Evolutionary conservation across 2,888 invertebrate species (phyloP).

Genomic region (Chorisops tibialis): DNA sequence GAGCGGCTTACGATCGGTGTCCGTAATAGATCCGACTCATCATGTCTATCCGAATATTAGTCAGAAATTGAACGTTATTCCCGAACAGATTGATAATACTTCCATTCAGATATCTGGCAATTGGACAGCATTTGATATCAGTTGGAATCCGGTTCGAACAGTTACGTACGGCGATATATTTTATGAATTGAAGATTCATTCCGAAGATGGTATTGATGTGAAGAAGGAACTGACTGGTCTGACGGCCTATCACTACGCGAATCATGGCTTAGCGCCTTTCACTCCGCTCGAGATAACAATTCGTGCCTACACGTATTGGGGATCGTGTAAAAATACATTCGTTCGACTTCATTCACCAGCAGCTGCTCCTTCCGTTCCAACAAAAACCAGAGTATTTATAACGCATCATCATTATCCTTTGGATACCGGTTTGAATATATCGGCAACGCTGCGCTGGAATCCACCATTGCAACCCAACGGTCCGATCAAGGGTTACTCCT

Average conservation of each 20-base stretch:
- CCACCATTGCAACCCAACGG: slow-evolving; percentile 72
- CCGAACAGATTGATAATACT: slow-evolving; percentile 64
- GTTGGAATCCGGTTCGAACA: slow-evolving; percentile 72
- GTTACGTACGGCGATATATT: slow-evolving; percentile 78
- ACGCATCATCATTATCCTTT: slow-evolving; percentile 53
- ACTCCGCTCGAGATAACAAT: slow-evolving; percentile 69
- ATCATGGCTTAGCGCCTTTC: slow-evolving; percentile 62
- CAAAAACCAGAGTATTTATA: slow-evolving; percentile 70
- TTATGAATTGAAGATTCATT: slow-evolving; percentile 70
- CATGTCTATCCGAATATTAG: slow-evolving; percentile 45
- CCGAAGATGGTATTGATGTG: slow-evolving; percentile 14
- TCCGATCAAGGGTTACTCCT: slow-evolving; percentile 63
- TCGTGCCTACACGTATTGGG: slow-evolving; percentile 82
- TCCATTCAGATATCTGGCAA: slow-evolving; percentile 70
- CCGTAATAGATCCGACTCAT: slow-evolving; percentile 68
- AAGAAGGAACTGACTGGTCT: slow-evolving; percentile 52
- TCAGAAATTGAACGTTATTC: slow-evolving; percentile 63
- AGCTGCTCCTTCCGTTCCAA: slow-evolving; percentile 74
- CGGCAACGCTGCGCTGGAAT: slow-evolving; percentile 77
- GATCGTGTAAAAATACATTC: slow-evolving; percentile 63
- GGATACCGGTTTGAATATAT: slow-evolving; percentile 45
- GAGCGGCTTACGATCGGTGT: slow-evolving; percentile 65
- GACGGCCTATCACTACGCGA: slow-evolving; percentile 55
- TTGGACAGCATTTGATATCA: slow-evolving; percentile 78
- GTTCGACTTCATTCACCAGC: slow-evolving; percentile 72